Base-by-base conservation (phyloP, 2,113 vertebrate species). In the Takifugu bimaculatus region DNA sequence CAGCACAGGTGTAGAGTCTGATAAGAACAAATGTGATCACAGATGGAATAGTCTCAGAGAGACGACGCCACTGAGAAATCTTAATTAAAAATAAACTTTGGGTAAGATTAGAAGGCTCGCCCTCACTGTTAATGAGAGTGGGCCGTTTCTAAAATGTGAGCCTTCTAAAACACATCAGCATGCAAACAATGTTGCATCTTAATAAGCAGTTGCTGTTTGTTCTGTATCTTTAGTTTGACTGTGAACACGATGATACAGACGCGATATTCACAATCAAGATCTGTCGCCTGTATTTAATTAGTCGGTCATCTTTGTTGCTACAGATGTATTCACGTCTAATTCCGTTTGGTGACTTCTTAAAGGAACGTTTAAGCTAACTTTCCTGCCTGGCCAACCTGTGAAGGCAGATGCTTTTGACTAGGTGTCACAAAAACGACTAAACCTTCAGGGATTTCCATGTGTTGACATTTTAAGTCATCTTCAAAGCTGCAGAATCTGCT, bases 31-130 rank as follows among this genome's bases (percentile, higher is more conserved):
- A 63, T 32, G 11, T 61, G 60, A 73, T 57, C 70, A 64, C 80
- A 86, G 82, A 85, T 84, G 82, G 86, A 79, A 63, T 80, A 74
- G 77, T 76, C 77, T 80, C 73, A 73, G 75, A 74, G 79, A 66
- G 5, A 0, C 54, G 71, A 78, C 69, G 71, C 71, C 69, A 74
- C 74, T 72, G 81, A 83, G 57, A 78, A 85, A 79, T 78, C 80
- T 57, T 87, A 87, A 87, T 88, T 87, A 86, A 86, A 88, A 88
- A 75, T 85, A 87, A 85, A 86, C 87, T 85, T 87, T 87, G 78
- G 69, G 63, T 20, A 60, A 81, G 83, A 84, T 85, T 79, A 79
- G 60, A 72, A 82, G 60, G 57, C 63, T 68, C 58, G 58, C 59
- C 74, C 70, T 78, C 68, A 39, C 73, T 73, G 68, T 78, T 83